phyloP scores from a whole-genome alignment of 2,797 vertebrate genomes.

The Rhinoraja longicauda region DNA sequence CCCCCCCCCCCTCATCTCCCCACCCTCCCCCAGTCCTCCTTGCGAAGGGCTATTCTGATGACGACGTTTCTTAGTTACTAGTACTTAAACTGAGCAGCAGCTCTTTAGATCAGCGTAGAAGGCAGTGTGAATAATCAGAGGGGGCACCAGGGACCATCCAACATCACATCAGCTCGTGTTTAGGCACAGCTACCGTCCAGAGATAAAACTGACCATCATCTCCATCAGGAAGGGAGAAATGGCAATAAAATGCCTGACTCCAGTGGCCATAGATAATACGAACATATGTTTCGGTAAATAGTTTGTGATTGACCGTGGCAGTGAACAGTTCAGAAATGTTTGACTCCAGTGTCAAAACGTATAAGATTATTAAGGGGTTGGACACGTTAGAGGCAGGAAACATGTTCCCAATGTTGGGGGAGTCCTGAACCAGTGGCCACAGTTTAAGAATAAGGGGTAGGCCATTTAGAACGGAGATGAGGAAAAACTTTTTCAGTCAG shows the following conservation, averaged over 20 bases:
- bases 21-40: background rate
- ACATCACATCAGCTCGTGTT: background rate
- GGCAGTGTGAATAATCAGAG: too few relatives aligned
- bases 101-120: background rate
- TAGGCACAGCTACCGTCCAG: background rate
- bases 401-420: too few relatives aligned
- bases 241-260: background rate
- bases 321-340: too few relatives aligned
- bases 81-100: background rate
- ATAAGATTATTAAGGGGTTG: too few relatives aligned
- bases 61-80: background rate
- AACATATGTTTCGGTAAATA: background rate
- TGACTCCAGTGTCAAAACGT: too few relatives aligned
- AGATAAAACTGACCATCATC: background rate
- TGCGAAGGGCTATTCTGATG: background rate
- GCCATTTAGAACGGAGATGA: too few relatives aligned
- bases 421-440: too few relatives aligned
- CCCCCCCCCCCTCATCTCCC: too few relatives aligned
- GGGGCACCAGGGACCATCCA: background rate
- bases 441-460: too few relatives aligned
- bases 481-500: too few relatives aligned
- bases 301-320: too few relatives aligned
- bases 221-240: background rate
- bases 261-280: background rate
- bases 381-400: too few relatives aligned